These are phyloP conservation scores for Lobophora halterata DNA, from an alignment of 2,888 invertebrate species.

Conservation along the genomic window DNA sequence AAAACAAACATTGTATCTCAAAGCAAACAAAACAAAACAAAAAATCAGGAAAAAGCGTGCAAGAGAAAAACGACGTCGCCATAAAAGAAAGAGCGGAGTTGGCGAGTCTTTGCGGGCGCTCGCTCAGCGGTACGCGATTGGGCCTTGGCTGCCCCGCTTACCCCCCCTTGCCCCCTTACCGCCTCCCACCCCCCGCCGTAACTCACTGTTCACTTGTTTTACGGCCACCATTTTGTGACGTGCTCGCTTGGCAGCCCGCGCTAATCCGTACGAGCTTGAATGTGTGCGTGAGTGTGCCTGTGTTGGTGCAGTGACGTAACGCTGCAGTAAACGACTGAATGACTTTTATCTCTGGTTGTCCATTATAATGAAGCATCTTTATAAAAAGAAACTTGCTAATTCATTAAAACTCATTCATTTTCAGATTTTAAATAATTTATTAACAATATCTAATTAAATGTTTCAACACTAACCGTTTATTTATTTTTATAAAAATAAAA, in stretches of 20 bases:
- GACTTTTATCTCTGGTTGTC: background rate
- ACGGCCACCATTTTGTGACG: conserved; percentile 81
- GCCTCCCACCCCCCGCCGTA: conserved; percentile 57
- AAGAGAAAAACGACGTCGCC: conserved; percentile 75
- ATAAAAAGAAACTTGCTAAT: too few relatives aligned
- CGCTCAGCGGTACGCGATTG: conserved; percentile 71
- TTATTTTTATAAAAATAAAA: too few relatives aligned
- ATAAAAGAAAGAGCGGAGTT: conserved; percentile 80
- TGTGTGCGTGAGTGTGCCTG: conserved; percentile 60
- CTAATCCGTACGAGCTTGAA: conserved; percentile 57
- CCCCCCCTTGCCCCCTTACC: conserved; percentile 41
- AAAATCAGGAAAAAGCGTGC: conserved; percentile 72
- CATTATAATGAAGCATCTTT: too few relatives aligned
- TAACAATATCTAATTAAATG: too few relatives aligned
- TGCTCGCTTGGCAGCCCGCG: conserved; percentile 71
- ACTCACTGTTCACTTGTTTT: conserved; percentile 81
- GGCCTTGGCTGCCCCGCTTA: conserved; percentile 49
- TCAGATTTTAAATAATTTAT: too few relatives aligned
- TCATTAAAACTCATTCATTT: too few relatives aligned
- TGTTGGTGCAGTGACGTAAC: conserved; percentile 34
- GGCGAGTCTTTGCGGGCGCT: conserved; percentile 66
- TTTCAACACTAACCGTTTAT: too few relatives aligned
- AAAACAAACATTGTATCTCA: conserved; percentile 73
- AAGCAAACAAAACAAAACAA: conserved; percentile 67
- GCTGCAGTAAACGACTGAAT: conserved; percentile 24